phyloP scores from a whole-genome alignment of 2,797 vertebrate genomes.

The Neomorphus geoffroyi region DNA sequence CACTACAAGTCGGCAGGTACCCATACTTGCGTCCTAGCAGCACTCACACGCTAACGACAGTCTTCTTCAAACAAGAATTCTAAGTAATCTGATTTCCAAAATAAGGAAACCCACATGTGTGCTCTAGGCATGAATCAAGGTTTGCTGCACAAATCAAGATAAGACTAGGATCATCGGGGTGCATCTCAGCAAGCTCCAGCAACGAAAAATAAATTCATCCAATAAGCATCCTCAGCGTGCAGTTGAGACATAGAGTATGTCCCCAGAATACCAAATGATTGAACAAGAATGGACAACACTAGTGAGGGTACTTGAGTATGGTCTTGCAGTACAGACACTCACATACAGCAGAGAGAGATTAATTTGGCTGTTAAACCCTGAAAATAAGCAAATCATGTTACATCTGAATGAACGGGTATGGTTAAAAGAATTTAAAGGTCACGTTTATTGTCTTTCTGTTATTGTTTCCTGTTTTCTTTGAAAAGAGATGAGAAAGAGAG shows the following conservation, averaged over 20 bases:
- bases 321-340: not conserved
- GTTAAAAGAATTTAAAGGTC: not conserved
- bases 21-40: not conserved
- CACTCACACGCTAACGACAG: accelerated
- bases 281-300: not conserved
- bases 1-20: not conserved
- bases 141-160: not conserved
- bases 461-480: not conserved
- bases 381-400: not conserved
- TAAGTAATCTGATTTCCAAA: not conserved
- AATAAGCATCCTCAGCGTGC: not conserved
- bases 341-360: not conserved
- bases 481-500: not conserved
- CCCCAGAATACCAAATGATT: not conserved
- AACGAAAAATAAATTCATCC: not conserved
- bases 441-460: not conserved
- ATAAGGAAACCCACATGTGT: not conserved
- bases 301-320: not conserved
- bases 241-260: not conserved
- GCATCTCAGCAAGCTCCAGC: not conserved
- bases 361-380: not conserved
- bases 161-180: not conserved
- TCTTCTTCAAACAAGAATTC: not conserved
- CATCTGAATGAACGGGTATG: not conserved
- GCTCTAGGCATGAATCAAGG: not conserved